Evolutionary conservation across 2,113 vertebrate species (phyloP).

Genomic region (Pundamilia nyererei): DNA sequence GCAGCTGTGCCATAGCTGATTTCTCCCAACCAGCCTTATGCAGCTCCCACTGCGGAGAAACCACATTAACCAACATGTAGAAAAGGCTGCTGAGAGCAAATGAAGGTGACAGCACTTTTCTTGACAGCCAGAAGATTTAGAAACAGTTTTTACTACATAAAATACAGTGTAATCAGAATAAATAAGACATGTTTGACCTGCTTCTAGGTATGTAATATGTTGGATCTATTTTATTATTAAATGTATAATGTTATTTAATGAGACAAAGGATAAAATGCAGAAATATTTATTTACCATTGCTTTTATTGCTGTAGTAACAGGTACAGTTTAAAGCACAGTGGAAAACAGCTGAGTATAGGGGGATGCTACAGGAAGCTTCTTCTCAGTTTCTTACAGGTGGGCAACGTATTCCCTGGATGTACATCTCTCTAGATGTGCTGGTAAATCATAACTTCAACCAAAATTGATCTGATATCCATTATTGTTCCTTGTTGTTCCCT

Average conservation of each 20-base stretch:
- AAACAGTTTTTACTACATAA: neutral
- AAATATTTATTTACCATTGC: neutral
- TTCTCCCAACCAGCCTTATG: constrained; percentile 27
- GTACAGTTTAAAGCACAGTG: neutral
- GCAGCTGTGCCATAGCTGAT: constrained; percentile 54
- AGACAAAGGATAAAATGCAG: neutral
- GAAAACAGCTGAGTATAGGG: neutral
- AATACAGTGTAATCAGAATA: neutral
- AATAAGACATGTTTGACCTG: neutral
- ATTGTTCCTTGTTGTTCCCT: neutral
- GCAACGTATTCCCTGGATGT: neutral
- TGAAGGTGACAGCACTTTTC: constrained; percentile 16
- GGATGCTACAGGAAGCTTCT: neutral
- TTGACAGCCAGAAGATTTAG: neutral
- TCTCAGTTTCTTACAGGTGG: neutral
- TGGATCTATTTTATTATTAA: neutral
- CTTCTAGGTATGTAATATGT: neutral
- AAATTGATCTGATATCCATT: neutral
- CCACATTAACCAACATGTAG: constrained; percentile 42
- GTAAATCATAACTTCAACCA: neutral
- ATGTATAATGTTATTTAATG: neutral
- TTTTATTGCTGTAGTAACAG: neutral
- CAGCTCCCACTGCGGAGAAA: constrained; percentile 34
- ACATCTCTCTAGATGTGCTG: neutral
- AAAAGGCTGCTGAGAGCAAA: constrained; percentile 31